These are phyloP conservation scores for Ostrea edulis DNA, from an alignment of 1,140 invertebrate genomes.

Conservation along the genomic window DNA sequence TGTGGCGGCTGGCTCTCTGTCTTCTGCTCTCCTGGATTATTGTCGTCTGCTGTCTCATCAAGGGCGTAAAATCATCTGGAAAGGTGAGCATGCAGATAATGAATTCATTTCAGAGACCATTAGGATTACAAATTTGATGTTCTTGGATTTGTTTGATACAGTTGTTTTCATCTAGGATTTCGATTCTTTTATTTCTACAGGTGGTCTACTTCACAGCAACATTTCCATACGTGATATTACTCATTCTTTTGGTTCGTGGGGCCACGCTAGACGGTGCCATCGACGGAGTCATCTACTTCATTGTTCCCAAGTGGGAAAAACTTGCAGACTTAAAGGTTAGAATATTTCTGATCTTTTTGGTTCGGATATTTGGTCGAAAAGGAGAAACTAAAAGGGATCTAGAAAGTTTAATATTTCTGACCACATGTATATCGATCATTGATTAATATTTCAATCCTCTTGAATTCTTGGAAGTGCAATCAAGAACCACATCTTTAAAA, in stretches of 20 bases:
- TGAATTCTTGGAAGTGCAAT: no score
- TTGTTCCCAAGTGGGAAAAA: conserved; percentile 71
- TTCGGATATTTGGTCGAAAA: background rate
- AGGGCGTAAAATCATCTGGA: conserved; percentile 97
- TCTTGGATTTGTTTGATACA: background rate
- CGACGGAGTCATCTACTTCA: conserved; percentile 87
- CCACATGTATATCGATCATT: no score
- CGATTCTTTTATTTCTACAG: conserved; percentile 73
- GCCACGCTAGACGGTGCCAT: conserved; percentile 89
- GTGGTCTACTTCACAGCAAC: conserved; percentile 99
- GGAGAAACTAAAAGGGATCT: no score
- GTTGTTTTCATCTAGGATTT: background rate
- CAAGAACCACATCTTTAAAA: no score
- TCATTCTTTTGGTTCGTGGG: conserved; percentile 89
- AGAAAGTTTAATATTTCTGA: no score
- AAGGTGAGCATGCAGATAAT: conserved; percentile 83
- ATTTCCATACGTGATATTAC: conserved; percentile 91
- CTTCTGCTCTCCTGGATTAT: conserved; percentile 95
- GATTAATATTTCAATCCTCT: no score
- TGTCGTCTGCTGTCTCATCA: conserved; percentile 98
- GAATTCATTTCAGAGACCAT: background rate
- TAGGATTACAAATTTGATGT: background rate
- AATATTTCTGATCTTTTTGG: background rate
- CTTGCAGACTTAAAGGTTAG: conserved; percentile 68
- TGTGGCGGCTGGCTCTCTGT: conserved; percentile 94